phyloP scores from a whole-genome alignment of 2,888 invertebrate species.

The Pseudoips prasinana region DNA sequence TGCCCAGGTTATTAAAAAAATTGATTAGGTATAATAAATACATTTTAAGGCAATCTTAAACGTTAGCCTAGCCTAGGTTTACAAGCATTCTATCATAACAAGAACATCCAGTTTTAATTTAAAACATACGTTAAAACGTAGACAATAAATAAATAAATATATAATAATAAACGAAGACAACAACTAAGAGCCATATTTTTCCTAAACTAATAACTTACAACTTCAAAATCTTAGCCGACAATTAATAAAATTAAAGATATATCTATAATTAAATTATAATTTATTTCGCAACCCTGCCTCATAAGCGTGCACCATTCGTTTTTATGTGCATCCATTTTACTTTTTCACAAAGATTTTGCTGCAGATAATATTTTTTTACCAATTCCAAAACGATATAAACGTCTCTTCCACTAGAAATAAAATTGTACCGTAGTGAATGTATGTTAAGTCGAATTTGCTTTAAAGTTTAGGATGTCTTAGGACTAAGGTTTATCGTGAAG shows the following conservation, averaged over 20 bases:
- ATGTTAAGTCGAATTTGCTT: fast-evolving
- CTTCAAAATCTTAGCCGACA: slow-evolving; percentile 9
- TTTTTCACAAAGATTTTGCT: slow-evolving; percentile 76
- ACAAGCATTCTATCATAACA: too few species aligned
- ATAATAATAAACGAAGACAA: too few species aligned
- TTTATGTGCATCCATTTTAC: slow-evolving; percentile 74
- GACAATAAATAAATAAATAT: slow-evolving; percentile 10
- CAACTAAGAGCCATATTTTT: too few species aligned
- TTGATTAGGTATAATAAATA: too few species aligned
- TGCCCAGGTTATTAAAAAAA: too few species aligned
- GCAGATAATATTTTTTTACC: slow-evolving; percentile 61
- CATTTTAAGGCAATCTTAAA: too few species aligned
- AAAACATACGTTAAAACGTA: background rate
- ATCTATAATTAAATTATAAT: slow-evolving; percentile 47
- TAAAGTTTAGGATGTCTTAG: too few species aligned
- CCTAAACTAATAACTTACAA: too few species aligned
- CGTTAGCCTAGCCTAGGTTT: too few species aligned
- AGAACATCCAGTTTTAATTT: too few species aligned
- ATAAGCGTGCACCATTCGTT: slow-evolving; percentile 53
- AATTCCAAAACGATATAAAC: slow-evolving; percentile 23
- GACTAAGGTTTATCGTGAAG: slow-evolving; percentile 1
- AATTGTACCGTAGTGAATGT: slow-evolving; percentile 24
- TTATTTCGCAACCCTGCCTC: slow-evolving; percentile 58
- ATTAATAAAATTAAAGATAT: slow-evolving; percentile 37
- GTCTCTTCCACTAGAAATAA: background rate